Conservation (phyloP, 2,888 invertebrate species). For the Tenthredo distinguenda region DNA sequence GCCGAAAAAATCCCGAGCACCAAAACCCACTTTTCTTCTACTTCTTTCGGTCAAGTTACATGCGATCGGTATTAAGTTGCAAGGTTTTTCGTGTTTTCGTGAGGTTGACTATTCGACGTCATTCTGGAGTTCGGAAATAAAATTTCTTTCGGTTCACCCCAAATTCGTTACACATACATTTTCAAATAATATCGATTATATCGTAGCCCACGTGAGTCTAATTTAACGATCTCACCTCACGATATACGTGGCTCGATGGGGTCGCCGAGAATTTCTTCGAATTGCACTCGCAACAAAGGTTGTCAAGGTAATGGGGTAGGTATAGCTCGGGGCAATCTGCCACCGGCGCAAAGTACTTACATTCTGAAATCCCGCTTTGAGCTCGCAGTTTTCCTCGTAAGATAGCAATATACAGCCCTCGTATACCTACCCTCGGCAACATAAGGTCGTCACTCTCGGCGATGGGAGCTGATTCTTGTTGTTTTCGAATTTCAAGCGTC, state of each 20-base stretch:
- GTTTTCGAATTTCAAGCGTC: not conserved
- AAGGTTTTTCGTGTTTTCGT: too few species aligned
- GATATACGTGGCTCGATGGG: not conserved
- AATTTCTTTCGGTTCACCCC: not conserved
- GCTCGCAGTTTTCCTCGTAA: conserved; percentile 2
- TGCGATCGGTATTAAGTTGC: too few species aligned
- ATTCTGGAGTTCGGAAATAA: not conserved
- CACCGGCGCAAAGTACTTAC: conserved; percentile 28
- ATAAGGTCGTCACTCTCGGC: not conserved
- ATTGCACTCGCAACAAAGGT: conserved; percentile 7
- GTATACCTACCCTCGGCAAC: not conserved
- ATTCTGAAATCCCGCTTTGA: conserved; percentile 29
- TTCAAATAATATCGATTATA: not conserved
- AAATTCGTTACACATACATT: not conserved
- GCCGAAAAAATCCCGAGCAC: not conserved
- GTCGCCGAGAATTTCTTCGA: not conserved
- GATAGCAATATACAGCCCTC: not conserved
- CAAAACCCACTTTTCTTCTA: not conserved
- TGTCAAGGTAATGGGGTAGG: not conserved
- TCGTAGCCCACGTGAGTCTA: not conserved
- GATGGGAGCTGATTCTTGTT: conserved; percentile 21
- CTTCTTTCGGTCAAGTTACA: not conserved
- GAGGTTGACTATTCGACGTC: not conserved
- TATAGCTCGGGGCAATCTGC: not conserved
- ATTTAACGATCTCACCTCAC: not conserved